Percentiles rank a stretch among this genome's conserved stretches.
These are phyloP conservation scores for Hydrophis major DNA, from an alignment of 2,797 vertebrate genomes.

Conservation along the genomic window DNA sequence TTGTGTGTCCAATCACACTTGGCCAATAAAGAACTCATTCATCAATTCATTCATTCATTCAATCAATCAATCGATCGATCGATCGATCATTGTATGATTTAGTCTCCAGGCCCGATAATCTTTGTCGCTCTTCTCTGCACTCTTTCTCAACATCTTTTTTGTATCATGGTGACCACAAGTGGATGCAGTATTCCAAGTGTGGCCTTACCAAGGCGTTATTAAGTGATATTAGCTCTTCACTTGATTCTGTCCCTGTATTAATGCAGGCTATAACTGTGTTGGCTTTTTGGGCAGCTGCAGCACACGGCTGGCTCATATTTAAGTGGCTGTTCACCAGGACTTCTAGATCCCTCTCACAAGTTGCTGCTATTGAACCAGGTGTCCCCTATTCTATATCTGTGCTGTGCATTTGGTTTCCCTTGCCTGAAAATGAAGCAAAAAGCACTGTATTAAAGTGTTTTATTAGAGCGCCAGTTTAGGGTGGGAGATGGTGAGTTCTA, in stretches of 20 bases:
- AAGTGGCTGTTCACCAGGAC: background rate
- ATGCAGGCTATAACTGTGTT: background rate
- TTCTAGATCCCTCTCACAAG: background rate
- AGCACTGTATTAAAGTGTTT: background rate
- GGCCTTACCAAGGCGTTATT: background rate
- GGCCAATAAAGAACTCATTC: too few species aligned
- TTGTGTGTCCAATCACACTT: too few species aligned
- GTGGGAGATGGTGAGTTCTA: background rate
- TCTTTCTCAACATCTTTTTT: background rate
- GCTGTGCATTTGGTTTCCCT: background rate
- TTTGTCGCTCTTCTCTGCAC: background rate
- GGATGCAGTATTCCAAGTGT: background rate
- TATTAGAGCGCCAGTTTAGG: background rate
- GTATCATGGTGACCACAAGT: background rate
- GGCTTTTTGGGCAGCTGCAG: background rate
- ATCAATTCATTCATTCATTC: too few species aligned
- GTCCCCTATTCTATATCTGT: background rate
- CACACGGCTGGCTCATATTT: background rate
- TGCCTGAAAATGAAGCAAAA: background rate
- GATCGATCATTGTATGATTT: background rate
- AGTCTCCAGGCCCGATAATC: background rate
- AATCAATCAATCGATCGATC: too few species aligned
- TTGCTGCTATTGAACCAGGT: background rate
- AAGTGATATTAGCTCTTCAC: background rate
- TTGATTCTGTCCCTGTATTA: background rate